Evolutionary conservation across 1,140 invertebrate genomes (phyloP), one percentile per base, ranked within the genome.

Genomic region (Macrobrachium rosenbergii): DNA sequence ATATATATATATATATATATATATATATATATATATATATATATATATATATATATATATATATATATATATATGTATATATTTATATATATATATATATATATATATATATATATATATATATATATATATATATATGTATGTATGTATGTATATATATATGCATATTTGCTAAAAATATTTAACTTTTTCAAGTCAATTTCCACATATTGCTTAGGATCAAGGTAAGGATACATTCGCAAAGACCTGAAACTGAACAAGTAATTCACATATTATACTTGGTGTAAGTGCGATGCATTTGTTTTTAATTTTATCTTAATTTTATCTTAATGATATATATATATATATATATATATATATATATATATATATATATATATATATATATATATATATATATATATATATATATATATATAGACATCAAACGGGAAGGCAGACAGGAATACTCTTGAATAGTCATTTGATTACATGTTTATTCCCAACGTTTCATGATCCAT

Each of bases 361-460:
- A 67, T 23, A 67, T 23, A 67, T 23, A 67, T 23, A 67, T 5
- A 67, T 23, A 67, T 23, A 12, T 10, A 5, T 23, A 67, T 23
- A 64, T 23, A 64, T 5, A 64, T 23, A 64, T 23, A 64, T 23
- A 64, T 23, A 64, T 23, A 64, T 64, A 64, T 23, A 64, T 5
- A 64, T 23, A 64, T 23, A 64, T 23, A 67, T 67, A 67, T 67
- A 67, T 67, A 67, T 67, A 67, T 67, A 67, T 67, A 67, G n/a
- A n/a, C n/a, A n/a, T n/a, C n/a, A n/a, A n/a, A n/a, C n/a, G n/a
- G n/a, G n/a, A n/a, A n/a, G n/a, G n/a, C n/a, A n/a, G n/a, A n/a
- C n/a, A n/a, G n/a, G n/a, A n/a, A n/a, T n/a, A n/a, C n/a, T n/a
- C n/a, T n/a, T n/a, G n/a, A n/a, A n/a, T n/a, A n/a, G n/a, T n/a